A percentile compares a stretch with the other conserved stretches of the same genome.
Conservation (phyloP, 53 echinoderm and acorn worm species). For the Holothuria leucospilota region DNA sequence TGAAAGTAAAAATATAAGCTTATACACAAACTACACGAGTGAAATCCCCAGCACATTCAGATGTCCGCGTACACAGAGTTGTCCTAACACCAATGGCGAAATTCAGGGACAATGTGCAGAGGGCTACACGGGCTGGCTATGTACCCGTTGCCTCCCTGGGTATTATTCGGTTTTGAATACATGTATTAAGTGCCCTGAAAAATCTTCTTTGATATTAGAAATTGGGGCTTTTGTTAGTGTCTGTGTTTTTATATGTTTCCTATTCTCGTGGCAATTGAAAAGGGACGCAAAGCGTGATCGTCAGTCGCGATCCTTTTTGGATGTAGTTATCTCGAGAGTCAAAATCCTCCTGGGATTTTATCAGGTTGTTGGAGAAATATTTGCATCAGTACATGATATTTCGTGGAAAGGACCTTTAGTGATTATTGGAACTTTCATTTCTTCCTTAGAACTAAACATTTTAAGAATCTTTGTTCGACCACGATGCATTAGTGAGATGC, state of each 20-base stretch:
- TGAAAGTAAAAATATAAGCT: no score
- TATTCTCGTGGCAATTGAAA: background rate
- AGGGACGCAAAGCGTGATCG: background rate
- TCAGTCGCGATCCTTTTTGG: conserved; percentile 7
- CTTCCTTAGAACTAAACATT: background rate
- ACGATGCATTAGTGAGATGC: conserved; percentile 8
- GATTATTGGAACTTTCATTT: conserved; percentile 3
- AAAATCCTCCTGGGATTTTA: conserved; percentile 40
- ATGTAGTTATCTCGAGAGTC: conserved; percentile 26
- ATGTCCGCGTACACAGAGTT: background rate
- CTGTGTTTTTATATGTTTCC: background rate
- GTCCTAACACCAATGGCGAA: conserved; percentile 10
- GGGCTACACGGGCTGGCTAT: conserved; percentile 36
- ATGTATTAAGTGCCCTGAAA: conserved; percentile 16
- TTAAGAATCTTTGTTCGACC: conserved; percentile 18
- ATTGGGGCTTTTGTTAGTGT: background rate
- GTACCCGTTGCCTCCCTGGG: conserved; percentile 1
- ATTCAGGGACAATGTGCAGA: conserved; percentile 14
- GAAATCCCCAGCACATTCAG: conserved; percentile 20
- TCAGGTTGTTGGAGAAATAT: conserved; percentile 40
- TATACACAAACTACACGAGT: background rate
- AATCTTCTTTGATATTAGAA: conserved; percentile 4
- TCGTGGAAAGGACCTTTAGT: conserved; percentile 15
- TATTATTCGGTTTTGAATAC: conserved; percentile 17
- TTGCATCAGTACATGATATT: conserved; percentile 4